phyloP scores from a whole-genome alignment of 2,797 vertebrate genomes.

The Lemur catta region DNA sequence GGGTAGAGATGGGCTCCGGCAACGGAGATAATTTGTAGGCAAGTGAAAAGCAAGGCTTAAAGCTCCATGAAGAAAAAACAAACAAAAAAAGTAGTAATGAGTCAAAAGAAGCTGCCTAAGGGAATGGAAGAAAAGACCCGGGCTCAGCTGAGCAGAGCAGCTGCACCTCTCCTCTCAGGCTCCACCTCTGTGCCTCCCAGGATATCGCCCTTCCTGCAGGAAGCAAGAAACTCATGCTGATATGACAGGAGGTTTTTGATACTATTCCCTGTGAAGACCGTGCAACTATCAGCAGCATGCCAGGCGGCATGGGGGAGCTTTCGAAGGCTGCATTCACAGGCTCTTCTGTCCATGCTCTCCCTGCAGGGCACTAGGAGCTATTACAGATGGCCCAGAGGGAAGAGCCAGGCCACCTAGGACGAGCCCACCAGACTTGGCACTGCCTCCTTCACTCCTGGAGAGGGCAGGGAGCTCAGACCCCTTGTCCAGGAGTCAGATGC shows the following conservation, averaged over 20 bases:
- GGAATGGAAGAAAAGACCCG: not conserved
- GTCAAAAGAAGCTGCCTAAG: not conserved
- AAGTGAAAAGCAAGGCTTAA: not conserved
- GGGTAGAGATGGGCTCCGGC: not conserved
- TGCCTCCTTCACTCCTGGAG: not conserved
- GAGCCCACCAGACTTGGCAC: not conserved
- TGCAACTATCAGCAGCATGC: constrained; percentile 68
- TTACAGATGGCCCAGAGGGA: no score
- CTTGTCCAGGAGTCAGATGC: not conserved
- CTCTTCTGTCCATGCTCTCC: not conserved
- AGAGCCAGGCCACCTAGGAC: not conserved
- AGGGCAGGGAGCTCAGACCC: not conserved
- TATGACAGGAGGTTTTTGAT: constrained; percentile 62
- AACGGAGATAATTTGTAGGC: constrained; percentile 13
- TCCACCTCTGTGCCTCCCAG: constrained; percentile 52
- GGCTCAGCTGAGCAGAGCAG: not conserved
- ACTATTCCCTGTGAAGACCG: constrained; percentile 51
- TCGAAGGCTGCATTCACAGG: not conserved
- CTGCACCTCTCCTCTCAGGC: not conserved
- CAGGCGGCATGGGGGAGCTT: constrained; percentile 42
- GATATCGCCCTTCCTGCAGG: constrained; percentile 67
- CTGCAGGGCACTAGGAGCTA: not conserved
- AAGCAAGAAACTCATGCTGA: constrained; percentile 67
- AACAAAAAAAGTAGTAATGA: not conserved
- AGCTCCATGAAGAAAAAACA: not conserved